A percentile compares a stretch with the other conserved stretches of the same genome.
Conservation (phyloP, 2,113 vertebrate genomes). For the Phoxinus phoxinus region DNA sequence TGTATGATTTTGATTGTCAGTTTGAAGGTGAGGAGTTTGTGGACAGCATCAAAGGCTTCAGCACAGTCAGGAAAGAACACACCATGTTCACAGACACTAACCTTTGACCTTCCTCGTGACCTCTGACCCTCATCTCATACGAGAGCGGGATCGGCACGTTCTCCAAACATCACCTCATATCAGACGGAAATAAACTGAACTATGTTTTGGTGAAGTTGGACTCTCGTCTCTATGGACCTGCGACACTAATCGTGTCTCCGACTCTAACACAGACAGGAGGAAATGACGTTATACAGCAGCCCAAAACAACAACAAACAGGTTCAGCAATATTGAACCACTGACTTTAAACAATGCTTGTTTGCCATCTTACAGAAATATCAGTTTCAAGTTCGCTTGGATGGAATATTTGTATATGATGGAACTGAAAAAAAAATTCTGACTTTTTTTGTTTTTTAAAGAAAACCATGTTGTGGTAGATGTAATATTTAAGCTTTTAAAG, state of each 20-base stretch:
- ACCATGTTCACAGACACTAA: slow-evolving; percentile 96
- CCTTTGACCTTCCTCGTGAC: slow-evolving; percentile 69
- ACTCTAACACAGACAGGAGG: not conserved
- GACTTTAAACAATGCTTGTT: not conserved
- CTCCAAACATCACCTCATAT: not conserved
- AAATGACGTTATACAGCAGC: not conserved
- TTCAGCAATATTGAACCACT: not conserved
- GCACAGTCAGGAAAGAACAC: slow-evolving; percentile 93
- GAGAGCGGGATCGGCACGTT: not conserved
- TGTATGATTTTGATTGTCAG: slow-evolving; percentile 21
- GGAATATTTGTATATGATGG: too few relatives aligned
- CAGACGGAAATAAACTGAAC: not conserved
- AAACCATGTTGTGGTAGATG: not conserved
- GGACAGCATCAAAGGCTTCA: slow-evolving; percentile 94
- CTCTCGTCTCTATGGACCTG: not conserved
- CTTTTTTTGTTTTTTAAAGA: not conserved
- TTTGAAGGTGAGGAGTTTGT: slow-evolving; percentile 91
- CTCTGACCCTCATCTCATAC: slow-evolving; percentile 25
- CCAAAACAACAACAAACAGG: not conserved
- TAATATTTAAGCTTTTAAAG: not conserved
- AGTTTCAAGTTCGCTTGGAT: not conserved
- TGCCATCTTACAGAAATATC: too few relatives aligned
- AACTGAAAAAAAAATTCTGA: too few relatives aligned
- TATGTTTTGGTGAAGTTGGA: not conserved
- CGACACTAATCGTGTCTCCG: too few relatives aligned